These are phyloP conservation scores for Torymus texanus DNA, from an alignment of 2,888 invertebrate genomes.

Conservation along the genomic window DNA sequence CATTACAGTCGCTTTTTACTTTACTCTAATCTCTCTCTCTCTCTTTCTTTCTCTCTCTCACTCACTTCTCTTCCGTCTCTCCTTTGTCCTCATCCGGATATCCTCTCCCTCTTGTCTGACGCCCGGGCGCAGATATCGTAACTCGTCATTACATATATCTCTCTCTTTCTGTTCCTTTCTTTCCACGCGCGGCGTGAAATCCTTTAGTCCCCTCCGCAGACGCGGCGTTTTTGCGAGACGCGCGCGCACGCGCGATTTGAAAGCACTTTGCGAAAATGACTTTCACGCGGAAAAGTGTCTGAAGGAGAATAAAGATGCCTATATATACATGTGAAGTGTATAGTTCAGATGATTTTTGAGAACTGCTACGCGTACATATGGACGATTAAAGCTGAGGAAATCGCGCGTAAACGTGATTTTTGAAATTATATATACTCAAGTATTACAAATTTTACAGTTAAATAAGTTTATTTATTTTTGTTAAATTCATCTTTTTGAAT, in stretches of 20 bases:
- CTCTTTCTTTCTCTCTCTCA: neutral
- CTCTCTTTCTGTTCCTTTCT: neutral
- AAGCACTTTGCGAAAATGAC: conserved; percentile 21
- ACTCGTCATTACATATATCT: conserved; percentile 41
- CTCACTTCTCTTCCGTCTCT: neutral
- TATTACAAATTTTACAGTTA: too few species aligned
- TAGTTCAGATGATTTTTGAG: conserved; percentile 7
- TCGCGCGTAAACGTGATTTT: too few species aligned
- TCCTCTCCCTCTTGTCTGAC: neutral
- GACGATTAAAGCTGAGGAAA: too few species aligned
- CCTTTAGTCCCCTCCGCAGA: neutral
- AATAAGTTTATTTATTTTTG: too few species aligned
- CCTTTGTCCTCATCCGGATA: conserved; percentile 22
- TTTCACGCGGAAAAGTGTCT: too few species aligned
- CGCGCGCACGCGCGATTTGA: conserved; percentile 5
- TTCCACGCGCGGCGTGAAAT: neutral
- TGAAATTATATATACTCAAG: too few species aligned
- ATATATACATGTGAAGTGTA: too few species aligned
- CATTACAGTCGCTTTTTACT: neutral
- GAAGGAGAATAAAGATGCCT: too few species aligned
- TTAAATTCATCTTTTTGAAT: too few species aligned
- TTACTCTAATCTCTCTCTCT: neutral
- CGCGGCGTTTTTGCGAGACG: too few species aligned
- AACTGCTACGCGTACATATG: neutral
- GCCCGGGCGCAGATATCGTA: neutral